Evolutionary conservation across 2,888 invertebrate species (phyloP).

Genomic region (Lasioglossum leucozonium): DNA sequence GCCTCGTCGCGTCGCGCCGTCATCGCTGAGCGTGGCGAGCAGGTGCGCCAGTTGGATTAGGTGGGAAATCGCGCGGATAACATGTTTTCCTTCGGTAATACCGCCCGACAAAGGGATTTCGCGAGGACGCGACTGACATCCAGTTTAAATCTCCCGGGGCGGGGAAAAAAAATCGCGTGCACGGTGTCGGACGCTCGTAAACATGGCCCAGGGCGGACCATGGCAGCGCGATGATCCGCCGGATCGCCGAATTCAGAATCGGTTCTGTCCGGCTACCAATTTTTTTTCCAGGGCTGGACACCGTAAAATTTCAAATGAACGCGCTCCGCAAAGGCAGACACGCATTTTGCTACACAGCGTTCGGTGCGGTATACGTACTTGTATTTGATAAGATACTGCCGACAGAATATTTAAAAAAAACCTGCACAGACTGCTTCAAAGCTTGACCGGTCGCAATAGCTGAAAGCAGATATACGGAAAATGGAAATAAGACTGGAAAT

Average conservation of each 20-base stretch:
- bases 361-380: not conserved
- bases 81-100: constrained; percentile 60
- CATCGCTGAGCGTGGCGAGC: constrained; percentile 33
- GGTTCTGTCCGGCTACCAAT: not conserved
- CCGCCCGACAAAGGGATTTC: constrained; percentile 62
- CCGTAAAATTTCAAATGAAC: not conserved
- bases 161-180: constrained; percentile 30
- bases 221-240: constrained; percentile 28
- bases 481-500: not conserved
- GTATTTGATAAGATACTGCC: not conserved
- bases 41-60: constrained; percentile 61
- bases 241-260: constrained; percentile 26
- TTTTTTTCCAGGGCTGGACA: not conserved
- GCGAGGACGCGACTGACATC: constrained; percentile 49
- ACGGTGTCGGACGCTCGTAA: constrained; percentile 40
- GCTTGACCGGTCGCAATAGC: not conserved
- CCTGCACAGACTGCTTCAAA: not conserved
- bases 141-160: constrained; percentile 52
- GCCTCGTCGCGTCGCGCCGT: not conserved
- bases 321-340: not conserved
- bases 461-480: not conserved
- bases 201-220: constrained; percentile 15
- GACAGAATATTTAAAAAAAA: not conserved
- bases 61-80: constrained; percentile 61
- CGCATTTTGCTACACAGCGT: not conserved